Evolutionary conservation across 2,888 invertebrate species (phyloP), one percentile per base, ranked within the genome.

Genomic region (Byasa hedistus): DNA sequence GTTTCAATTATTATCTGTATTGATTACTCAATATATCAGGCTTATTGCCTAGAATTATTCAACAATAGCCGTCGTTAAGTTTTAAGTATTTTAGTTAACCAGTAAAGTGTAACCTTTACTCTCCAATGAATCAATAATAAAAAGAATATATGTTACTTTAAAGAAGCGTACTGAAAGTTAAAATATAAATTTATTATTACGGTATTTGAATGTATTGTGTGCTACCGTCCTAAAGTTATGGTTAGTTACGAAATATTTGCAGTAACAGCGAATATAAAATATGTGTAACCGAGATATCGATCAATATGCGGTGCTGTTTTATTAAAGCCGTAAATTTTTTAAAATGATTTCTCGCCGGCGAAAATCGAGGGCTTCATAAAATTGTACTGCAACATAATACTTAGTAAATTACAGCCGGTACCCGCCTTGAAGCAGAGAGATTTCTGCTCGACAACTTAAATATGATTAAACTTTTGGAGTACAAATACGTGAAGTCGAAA

Each of bases 361-460:
- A 76, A 79, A 81, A 77, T 79, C 75, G 76, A 75, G 73, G 72
- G 71, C 75, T 70, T 68, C 61, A 73, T 74, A 68, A 78, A 79
- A 82, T 82, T 80, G 77, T 72, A 71, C 72, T 68, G 75, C 78
- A 79, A 77, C 77, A 75, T 78, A 76, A 74, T 77, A 79, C 78
- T 79, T 81, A 81, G 81, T 78, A 83, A 84, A 84, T 84, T 83
- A 84, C 73, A 78, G 77, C 72, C 74, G 72, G 75, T 74, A 68
- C 73, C 72, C 74, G 72, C 73, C 72, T 74, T 64, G 82, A 80
- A 82, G 79, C 80, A 80, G 76, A 79, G 77, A 74, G 79, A 73
- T 70, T 71, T 71, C 71, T 63, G 64, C 57, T 65, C 48, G 66
- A 63, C 68, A 63, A 44, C 24, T 66, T 61, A 56, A 61, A 61